Base-by-base conservation (phyloP, 2,888 invertebrate genomes). In the Orchestes rusci region DNA sequence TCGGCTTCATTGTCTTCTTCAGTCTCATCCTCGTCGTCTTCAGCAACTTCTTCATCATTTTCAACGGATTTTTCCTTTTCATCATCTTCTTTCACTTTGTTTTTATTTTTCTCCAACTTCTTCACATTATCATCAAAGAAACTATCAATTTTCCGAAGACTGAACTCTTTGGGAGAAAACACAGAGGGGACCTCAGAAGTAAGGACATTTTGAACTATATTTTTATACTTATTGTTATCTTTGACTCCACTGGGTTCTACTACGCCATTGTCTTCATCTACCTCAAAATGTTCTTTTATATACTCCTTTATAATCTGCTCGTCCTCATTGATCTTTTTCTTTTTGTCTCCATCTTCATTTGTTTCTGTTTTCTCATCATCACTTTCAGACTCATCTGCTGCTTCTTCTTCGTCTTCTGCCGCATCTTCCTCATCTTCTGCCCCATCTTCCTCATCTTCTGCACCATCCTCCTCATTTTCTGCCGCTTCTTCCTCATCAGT, bases 281-380 rank as follows among this genome's bases (percentile, higher is more conserved):
- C 46, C 12, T 52, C 48, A 39, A 53, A 53, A 20, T 48, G 45
- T 17, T 53, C 48, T 1, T 48, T 42, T 19, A 52, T 50, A n/a
- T 48, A 48, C 4, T 51, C 44, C 7, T 37, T 45, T n/a, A 48
- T 20, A 15, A 40, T 34, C 33, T 48, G 47, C 37, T 45, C 50
- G 30, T 48, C 48, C 40, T 45, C 48, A 27, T 38, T 28, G 13
- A 29, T 16, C 32, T 43, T 37, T 39, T 47, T 18, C n/a, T 28
- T 29, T 33, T 47, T 41, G 28, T 43, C 46, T 17, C 47, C 47
- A 12, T 47, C 45, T 7, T 39, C 29, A n/a, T 19, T 8, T 4
- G 12, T 20, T 3, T 31, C 16, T 33, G n/a, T 16, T n/a, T 39
- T 28, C 12, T 27, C 17, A 5, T 33, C 33, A 12, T 33, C 33